phyloP scores from a whole-genome alignment of 2,888 invertebrate genomes.

The Itoplectis maculator region DNA sequence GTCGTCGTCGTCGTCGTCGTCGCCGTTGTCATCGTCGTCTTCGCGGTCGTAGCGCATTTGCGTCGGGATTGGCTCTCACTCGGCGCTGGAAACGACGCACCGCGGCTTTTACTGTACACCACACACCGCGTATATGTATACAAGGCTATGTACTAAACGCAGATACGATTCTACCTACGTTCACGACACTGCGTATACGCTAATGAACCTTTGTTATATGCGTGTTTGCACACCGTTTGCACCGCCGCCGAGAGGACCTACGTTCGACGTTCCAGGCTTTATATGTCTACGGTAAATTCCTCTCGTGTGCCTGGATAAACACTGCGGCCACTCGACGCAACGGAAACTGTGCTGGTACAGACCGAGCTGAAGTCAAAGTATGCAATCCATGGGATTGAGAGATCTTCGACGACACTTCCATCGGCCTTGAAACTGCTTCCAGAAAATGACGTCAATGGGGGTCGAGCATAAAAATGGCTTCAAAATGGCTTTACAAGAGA shows the following conservation, averaged over 20 bases:
- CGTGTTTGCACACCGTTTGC: conserved; percentile 58
- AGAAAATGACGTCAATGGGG: conserved; percentile 10
- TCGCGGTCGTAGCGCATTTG: too few relatives aligned
- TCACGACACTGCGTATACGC: conserved; percentile 44
- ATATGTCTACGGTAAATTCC: conserved; percentile 50
- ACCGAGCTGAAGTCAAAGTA: conserved; percentile 29
- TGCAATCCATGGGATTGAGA: background rate
- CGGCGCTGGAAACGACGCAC: conserved; percentile 22
- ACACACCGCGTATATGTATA: background rate
- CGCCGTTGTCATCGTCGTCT: conserved; percentile 1
- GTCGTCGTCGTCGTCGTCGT: conserved; percentile 13
- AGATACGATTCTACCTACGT: conserved; percentile 34
- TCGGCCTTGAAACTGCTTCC: conserved; percentile 25
- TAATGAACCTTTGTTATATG: conserved; percentile 63
- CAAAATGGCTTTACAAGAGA: background rate
- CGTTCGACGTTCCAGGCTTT: conserved; percentile 34
- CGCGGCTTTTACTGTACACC: background rate
- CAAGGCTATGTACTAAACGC: conserved; percentile 21
- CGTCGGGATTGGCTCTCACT: conserved; percentile 12
- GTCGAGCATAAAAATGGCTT: conserved; percentile 23
- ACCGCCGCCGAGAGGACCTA: conserved; percentile 14
- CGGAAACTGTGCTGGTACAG: background rate
- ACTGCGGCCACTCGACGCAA: conserved; percentile 43
- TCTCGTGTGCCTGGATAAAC: conserved; percentile 50
- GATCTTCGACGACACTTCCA: background rate